Conservation (phyloP, 2,797 vertebrate genomes). For the Pangasius djambal region DNA sequence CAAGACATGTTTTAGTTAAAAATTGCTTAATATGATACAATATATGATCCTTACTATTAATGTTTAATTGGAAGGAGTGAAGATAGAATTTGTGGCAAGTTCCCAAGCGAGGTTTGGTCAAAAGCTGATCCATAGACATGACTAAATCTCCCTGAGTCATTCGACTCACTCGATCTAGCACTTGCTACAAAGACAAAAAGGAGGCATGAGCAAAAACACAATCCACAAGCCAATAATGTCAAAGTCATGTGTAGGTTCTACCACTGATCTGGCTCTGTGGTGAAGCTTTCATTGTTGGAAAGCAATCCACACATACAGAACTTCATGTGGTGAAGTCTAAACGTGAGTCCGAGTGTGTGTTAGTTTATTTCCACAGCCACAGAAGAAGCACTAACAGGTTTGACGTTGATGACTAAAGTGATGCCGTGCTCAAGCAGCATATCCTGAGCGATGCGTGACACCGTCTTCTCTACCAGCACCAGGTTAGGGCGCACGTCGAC, state of each 20-base stretch:
- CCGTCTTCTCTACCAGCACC: slow-evolving; percentile 97
- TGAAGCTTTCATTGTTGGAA: background rate
- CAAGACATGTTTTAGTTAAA: background rate
- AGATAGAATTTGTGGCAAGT: slow-evolving; percentile 98
- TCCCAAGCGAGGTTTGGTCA: slow-evolving; percentile 95
- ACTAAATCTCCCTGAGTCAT: slow-evolving; percentile 98
- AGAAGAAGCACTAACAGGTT: slow-evolving; percentile 81
- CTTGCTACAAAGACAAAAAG: slow-evolving; percentile 81
- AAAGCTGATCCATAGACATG: slow-evolving; percentile 99
- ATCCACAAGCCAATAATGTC: background rate
- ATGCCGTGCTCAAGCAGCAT: slow-evolving; percentile 97
- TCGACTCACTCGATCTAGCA: slow-evolving; percentile 91
- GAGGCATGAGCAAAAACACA: background rate
- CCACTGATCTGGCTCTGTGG: background rate
- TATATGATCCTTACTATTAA: slow-evolving; percentile 77
- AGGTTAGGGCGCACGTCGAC: slow-evolving; percentile 93
- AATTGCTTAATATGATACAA: background rate
- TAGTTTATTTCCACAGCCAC: background rate
- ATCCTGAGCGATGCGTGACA: slow-evolving; percentile 97
- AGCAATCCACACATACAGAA: background rate
- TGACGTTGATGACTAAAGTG: slow-evolving; percentile 95
- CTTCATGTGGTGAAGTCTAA: background rate
- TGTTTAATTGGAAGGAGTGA: slow-evolving; percentile 89
- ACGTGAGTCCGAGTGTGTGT: background rate
- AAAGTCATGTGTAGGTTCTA: background rate